Conservation (phyloP, 2,113 vertebrate genomes). For the Gnathonemus echidnorhynchus region DNA sequence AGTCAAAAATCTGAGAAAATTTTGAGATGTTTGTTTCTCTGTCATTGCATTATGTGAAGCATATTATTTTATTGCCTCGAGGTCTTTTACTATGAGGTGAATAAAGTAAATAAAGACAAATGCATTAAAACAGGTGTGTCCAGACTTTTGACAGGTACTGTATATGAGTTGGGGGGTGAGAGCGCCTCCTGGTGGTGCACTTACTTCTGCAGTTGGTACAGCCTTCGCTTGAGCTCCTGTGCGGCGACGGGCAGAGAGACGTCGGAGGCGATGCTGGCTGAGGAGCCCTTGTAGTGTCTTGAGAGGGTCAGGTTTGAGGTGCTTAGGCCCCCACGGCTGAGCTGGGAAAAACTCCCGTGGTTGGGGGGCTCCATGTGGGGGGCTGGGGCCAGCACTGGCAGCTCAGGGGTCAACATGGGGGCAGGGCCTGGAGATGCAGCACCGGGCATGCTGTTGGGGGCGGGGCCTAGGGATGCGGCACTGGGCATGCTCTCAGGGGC, state of each 20-base stretch:
- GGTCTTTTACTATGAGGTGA: not conserved
- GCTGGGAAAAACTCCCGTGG: conserved; percentile 53
- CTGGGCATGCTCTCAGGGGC: not conserved
- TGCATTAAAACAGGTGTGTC: not conserved
- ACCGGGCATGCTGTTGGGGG: not conserved
- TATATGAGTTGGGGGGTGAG: not conserved
- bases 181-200: not conserved
- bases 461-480: conserved; percentile 23
- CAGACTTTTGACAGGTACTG: not conserved
- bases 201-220: conserved; percentile 89
- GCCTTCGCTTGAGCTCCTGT: conserved; percentile 80
- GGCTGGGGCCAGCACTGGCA: conserved; percentile 40
- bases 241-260: conserved; percentile 81
- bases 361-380: conserved; percentile 52
- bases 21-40: not conserved
- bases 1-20: too few species aligned
- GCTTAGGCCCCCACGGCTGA: conserved; percentile 57
- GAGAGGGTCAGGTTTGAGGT: conserved; percentile 66
- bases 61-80: not conserved
- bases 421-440: conserved; percentile 26
- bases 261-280: conserved; percentile 87
- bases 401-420: conserved; percentile 49
- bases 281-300: conserved; percentile 79
- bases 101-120: not conserved
- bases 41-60: not conserved